Evolutionary conservation across 1,140 invertebrate genomes (phyloP), one percentile per base, ranked within the genome.

Genomic region (Megathymus violae): DNA sequence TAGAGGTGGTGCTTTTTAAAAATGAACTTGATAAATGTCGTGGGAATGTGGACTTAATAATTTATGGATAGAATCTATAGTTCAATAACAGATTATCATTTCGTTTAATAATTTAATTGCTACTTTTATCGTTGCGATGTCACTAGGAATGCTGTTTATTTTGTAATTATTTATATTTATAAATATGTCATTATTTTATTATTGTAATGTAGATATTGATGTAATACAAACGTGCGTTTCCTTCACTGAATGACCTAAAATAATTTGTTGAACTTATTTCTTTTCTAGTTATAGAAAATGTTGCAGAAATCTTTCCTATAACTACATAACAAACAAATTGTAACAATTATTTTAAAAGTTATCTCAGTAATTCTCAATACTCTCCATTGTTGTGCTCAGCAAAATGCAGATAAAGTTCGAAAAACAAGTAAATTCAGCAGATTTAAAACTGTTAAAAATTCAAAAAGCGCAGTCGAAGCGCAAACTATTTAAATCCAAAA

Each of bases 401-500:
- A 58, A 58, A 58, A 58, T 44, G 54, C 41, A 58, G 54, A 58
- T 58, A 58, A 58, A 58, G 54, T 58, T 58, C 15, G 46, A 58
- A 46, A 58, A 58, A 56, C 52, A 58, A 58, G 41, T 58, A 58
- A 58, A 46, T 40, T 41, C 44, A 19, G 54, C 54, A 58, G 54
- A 58, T 58, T 58, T 58, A 58, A 58, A 58, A 58, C 56, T 59
- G 56, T 59, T 47, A 59, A 59, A 59, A 59, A 59, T 59, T 59
- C 56, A 59, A 43, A 59, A 59, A 59, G 56, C 43, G 43, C 56
- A 46, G 31, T 47, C 56, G 56, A 47, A 59, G 43, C 56, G 56
- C 56, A 59, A 59, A 59, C 56, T 59, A 59, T 59, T 59, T 47
- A 59, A 59, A 59, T 59, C 56, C 56, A 59, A 59, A 59, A 59